These are phyloP conservation scores for Spilosoma lubricipeda DNA, from an alignment of 2,888 invertebrate genomes.

Conservation along the genomic window DNA sequence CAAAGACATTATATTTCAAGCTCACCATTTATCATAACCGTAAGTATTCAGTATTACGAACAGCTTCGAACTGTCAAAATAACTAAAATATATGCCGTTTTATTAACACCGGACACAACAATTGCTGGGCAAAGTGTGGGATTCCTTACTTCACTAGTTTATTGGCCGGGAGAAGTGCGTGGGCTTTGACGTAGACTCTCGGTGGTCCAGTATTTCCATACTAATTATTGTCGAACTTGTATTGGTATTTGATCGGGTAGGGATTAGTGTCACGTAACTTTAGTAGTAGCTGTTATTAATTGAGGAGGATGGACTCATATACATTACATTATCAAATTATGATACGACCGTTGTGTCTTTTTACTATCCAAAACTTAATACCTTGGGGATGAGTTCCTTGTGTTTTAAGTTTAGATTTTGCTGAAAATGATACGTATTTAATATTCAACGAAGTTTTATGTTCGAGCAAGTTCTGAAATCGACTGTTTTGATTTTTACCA, in stretches of 20 bases:
- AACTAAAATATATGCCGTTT: constrained; percentile 84
- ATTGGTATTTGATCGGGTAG: constrained; percentile 21
- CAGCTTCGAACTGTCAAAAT: constrained; percentile 84
- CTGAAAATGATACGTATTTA: not conserved
- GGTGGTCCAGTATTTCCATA: constrained; percentile 69
- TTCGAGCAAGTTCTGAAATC: not conserved
- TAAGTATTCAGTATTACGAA: constrained; percentile 72
- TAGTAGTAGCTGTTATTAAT: not conserved
- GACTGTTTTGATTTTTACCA: too few relatives aligned
- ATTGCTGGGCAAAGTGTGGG: constrained; percentile 82
- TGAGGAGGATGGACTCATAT: not conserved
- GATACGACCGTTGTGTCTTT: not conserved
- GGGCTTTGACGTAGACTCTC: constrained; percentile 63
- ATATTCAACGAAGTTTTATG: too few relatives aligned
- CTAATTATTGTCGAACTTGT: constrained; percentile 62
- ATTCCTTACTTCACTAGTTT: constrained; percentile 81
- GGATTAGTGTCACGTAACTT: constrained; percentile 15
- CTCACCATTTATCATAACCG: constrained; percentile 33
- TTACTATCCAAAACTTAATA: not conserved
- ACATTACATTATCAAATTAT: not conserved
- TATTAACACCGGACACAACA: constrained; percentile 83
- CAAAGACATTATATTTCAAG: not conserved
- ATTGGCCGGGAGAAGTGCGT: constrained; percentile 74
- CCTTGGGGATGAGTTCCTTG: not conserved
- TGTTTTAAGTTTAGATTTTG: not conserved